Percentiles rank a stretch among this genome's conserved stretches.
phyloP scores from a whole-genome alignment of 2,797 vertebrate genomes.

The Chloroceryle inda region DNA sequence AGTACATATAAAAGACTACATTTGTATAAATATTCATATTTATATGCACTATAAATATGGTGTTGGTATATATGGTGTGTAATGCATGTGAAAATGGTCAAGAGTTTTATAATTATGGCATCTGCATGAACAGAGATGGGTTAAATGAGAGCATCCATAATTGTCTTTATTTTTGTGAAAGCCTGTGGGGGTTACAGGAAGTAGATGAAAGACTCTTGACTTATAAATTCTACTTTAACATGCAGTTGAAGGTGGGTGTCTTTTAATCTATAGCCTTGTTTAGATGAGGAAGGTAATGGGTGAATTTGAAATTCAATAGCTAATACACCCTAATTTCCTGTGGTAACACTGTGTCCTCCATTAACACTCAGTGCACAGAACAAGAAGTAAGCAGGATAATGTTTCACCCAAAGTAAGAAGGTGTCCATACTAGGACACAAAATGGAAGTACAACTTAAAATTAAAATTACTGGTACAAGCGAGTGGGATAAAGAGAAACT shows the following conservation, averaged over 20 bases:
- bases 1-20: not conserved
- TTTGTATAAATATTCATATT: not conserved
- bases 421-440: not conserved
- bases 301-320: constrained; percentile 59
- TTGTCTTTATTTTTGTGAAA: not conserved
- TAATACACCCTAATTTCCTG: constrained; percentile 51
- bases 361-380: not conserved
- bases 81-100: not conserved
- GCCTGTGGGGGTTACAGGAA: not conserved
- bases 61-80: not conserved
- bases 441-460: not conserved
- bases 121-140: not conserved
- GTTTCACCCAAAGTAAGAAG: not conserved
- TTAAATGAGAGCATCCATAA: not conserved
- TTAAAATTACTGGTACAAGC: not conserved
- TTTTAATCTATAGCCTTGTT: constrained; percentile 8
- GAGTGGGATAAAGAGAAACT: not conserved
- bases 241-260: not conserved
- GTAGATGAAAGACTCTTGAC: not conserved
- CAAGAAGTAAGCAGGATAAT: not conserved
- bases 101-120: not conserved
- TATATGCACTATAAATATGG: not conserved
- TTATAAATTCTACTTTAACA: constrained; percentile 15
- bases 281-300: constrained; percentile 37
- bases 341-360: constrained; percentile 34